phyloP scores from a whole-genome alignment of 2,797 vertebrate genomes.

The Phoxinus dragarum region DNA sequence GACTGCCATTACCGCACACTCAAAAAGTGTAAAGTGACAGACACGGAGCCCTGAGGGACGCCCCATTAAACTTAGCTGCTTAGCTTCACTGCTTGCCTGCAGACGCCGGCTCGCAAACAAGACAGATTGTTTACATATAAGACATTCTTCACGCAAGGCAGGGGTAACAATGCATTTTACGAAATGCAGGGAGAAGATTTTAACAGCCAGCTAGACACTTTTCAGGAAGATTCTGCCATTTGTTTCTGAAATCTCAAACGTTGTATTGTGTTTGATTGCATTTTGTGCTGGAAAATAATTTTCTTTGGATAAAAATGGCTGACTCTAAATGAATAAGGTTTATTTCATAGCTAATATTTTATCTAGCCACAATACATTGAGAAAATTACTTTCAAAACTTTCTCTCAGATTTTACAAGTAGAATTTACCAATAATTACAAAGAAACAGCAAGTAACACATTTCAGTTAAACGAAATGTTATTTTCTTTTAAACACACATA shows the following conservation, averaged over 20 bases:
- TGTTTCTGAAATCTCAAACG: neutral
- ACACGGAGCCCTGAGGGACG: conserved; percentile 22
- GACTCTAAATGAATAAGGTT: neutral
- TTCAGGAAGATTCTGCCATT: neutral
- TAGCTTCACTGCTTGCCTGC: conserved; percentile 31
- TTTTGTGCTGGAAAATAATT: neutral
- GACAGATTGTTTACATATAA: conserved; percentile 27
- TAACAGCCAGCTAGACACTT: neutral
- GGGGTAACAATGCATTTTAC: conserved; percentile 19
- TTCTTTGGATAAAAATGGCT: neutral
- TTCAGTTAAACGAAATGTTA: neutral
- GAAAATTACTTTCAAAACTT: neutral
- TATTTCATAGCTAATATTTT: neutral
- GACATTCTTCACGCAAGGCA: conserved; percentile 7
- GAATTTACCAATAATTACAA: neutral
- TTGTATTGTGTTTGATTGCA: neutral
- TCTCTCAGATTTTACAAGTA: neutral
- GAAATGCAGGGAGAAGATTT: neutral
- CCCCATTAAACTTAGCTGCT: conserved; percentile 48
- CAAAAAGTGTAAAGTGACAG: conserved; percentile 16
- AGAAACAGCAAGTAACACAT: neutral
- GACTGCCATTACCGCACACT: neutral
- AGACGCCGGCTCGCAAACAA: conserved; percentile 2
- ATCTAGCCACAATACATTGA: neutral
- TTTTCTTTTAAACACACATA: neutral